phyloP scores from a whole-genome alignment of 2,797 vertebrate species.

The Pampus argenteus region DNA sequence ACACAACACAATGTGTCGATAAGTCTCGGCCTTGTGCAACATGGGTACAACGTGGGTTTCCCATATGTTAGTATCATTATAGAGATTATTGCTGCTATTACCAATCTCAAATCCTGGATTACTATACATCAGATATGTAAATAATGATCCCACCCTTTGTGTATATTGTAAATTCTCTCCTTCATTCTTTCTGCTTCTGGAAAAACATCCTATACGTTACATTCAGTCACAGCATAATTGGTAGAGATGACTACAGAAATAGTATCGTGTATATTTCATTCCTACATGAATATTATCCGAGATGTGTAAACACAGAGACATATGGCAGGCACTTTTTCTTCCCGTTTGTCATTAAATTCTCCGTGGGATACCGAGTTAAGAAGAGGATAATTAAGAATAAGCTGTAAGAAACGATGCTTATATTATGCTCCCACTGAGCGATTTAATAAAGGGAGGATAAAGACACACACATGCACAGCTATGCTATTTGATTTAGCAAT shows the following conservation, averaged over 20 bases:
- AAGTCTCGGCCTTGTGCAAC: neutral
- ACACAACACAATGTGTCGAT: neutral
- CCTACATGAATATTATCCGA: constrained; percentile 24
- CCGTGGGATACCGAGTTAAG: constrained; percentile 43
- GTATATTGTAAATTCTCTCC: neutral
- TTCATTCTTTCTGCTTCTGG: neutral
- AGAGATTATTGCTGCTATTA: neutral
- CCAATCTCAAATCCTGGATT: neutral
- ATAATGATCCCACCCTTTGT: neutral
- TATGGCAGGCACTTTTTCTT: constrained; percentile 41
- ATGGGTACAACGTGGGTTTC: neutral
- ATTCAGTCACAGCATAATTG: constrained; percentile 17
- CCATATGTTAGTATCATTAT: neutral
- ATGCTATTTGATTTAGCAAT: neutral
- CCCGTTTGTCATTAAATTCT: constrained; percentile 61
- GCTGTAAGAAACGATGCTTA: constrained; percentile 51
- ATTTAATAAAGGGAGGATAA: constrained; percentile 61
- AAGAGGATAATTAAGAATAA: constrained; percentile 65
- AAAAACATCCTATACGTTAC: neutral
- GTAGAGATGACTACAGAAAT: constrained; percentile 1
- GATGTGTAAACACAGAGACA: constrained; percentile 43
- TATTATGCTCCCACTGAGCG: constrained; percentile 57
- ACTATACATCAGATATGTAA: neutral
- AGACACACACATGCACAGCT: constrained; percentile 25
- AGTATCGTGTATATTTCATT: neutral